Percentiles rank a stretch among this genome's conserved stretches.
Conservation (phyloP, 1,140 invertebrate species). For the Popillia japonica region DNA sequence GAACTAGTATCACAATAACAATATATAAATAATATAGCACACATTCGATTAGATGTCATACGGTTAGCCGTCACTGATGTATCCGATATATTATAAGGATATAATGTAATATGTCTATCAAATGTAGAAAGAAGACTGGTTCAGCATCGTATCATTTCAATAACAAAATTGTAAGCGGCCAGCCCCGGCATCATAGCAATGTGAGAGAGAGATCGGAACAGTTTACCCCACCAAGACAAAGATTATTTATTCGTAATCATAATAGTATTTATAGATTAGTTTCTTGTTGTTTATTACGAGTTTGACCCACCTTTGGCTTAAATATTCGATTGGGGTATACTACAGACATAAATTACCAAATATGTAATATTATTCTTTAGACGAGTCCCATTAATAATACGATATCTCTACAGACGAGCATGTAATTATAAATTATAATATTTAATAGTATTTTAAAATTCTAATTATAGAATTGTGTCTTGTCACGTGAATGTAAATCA, state of each 20-base stretch:
- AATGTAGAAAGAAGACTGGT: constrained; percentile 29
- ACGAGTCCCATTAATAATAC: too few relatives aligned
- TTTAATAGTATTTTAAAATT: too few relatives aligned
- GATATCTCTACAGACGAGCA: too few relatives aligned
- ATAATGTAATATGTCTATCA: constrained; percentile 2
- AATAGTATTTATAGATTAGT: constrained; percentile 27
- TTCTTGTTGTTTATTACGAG: constrained; percentile 31
- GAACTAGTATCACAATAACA: constrained; percentile 15
- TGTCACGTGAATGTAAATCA: too few relatives aligned
- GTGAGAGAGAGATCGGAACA: not conserved
- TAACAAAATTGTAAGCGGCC: constrained; percentile 11
- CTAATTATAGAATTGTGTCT: too few relatives aligned
- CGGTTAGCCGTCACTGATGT: not conserved
- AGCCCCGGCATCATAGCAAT: not conserved
- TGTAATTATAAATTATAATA: too few relatives aligned
- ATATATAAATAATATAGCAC: constrained; percentile 22
- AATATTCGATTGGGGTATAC: constrained; percentile 9
- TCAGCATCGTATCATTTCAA: not conserved
- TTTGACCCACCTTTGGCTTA: constrained; percentile 32
- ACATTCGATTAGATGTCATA: constrained; percentile 18
- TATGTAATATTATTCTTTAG: too few relatives aligned
- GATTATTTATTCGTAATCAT: not conserved
- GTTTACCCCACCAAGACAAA: constrained; percentile 28
- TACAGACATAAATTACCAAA: not conserved
- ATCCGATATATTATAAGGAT: not conserved